Base-by-base conservation (phyloP, 2,797 vertebrate genomes). In the Cossypha polioptera region DNA sequence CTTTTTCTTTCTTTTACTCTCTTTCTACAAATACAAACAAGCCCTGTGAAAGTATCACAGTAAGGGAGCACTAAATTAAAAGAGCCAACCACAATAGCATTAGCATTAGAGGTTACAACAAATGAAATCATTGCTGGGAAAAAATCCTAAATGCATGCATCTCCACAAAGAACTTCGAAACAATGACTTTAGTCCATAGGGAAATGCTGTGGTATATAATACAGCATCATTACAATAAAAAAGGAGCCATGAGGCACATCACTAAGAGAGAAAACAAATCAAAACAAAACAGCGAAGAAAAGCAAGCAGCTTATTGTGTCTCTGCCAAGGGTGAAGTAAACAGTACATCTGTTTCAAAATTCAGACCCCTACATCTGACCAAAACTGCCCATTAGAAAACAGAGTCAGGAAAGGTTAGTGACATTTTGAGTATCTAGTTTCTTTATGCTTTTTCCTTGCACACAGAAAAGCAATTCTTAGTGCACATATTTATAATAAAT, bases 91-190 rank as follows among this genome's bases (percentile, higher is more conserved):
- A 86, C 87, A 91, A 97, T 90, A 86, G 93, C 85, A 93, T 97
- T 95, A 93, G 80, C 89, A 90, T 94, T 92, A 95, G 96, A 92
- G 94, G 89, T 93, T 90, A 92, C 89, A 96, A 94, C 91, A 95
- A 97, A 96, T 80, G 61, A 78, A 93, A 94, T 93, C 94, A 93
- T 78, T 94, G 87, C 38, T 94, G 93, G 92, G 94, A 94, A 96
- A 90, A 97, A 97, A 95, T 75, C 86, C 93, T 97, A 97, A 97
- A 94, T 86, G 92, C 96, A 74, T 63, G 85, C 90, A 95, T 95
- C 95, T 97, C 95, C 83, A 96, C 96, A 97, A 97, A 98, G 97
- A 97, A 94, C 88, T 96, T 88, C 3, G 94, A 97, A 97, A 98
- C 97, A 97, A 95, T 96, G 95, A 94, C 95, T 96, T 91, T 80